Percentiles rank a stretch among this genome's conserved stretches.
These are phyloP conservation scores for Ceyx melanurus DNA, from an alignment of 2,113 vertebrate genomes.

Conservation along the genomic window DNA sequence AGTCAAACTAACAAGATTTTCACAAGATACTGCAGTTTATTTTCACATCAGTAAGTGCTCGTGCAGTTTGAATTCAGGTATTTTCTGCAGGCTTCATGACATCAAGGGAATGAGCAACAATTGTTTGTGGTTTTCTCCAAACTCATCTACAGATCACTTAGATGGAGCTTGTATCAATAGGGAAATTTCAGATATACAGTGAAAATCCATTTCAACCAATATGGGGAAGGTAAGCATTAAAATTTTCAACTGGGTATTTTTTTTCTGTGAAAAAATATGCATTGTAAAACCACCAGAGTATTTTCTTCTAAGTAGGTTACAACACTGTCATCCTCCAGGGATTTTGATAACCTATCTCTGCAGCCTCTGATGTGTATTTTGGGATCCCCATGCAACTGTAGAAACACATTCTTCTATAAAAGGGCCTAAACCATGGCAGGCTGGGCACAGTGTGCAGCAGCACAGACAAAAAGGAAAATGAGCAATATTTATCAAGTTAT, in stretches of 20 bases:
- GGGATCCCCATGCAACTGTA: conserved; percentile 1
- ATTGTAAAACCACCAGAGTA: background rate
- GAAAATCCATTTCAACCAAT: background rate
- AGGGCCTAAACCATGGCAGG: conserved; percentile 21
- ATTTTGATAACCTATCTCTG: background rate
- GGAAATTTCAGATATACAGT: background rate
- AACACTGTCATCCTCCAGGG: background rate
- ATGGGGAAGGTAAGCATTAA: background rate
- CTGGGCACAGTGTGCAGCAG: background rate
- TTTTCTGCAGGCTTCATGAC: background rate
- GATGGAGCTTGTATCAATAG: background rate
- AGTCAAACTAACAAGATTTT: background rate
- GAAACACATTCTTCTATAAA: background rate
- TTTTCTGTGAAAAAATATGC: background rate
- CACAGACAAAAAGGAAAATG: background rate
- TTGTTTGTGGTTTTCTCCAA: background rate
- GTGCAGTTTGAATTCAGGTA: background rate
- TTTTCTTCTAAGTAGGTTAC: conserved; percentile 21
- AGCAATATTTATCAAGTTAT: background rate
- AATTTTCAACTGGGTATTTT: background rate
- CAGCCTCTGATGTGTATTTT: background rate
- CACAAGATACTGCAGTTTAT: background rate
- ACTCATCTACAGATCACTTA: background rate
- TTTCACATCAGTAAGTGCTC: background rate
- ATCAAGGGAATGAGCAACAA: background rate